These are phyloP conservation scores for Gymnoscopelus microlampas DNA, from an alignment of 2,797 vertebrate species.

Conservation along the genomic window DNA sequence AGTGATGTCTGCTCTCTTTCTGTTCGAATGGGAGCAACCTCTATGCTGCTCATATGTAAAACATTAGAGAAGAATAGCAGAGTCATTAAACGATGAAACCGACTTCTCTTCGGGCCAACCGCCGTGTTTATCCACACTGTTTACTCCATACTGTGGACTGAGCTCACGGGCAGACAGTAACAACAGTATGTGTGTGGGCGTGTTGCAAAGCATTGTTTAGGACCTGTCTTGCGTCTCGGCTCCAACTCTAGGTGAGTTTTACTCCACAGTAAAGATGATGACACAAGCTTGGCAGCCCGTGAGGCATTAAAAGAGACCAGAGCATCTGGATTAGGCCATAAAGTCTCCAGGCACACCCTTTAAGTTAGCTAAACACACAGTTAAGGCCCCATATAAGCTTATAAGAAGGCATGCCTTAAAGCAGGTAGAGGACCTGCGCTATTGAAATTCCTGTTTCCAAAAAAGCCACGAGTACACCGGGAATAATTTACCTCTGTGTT, in stretches of 20 bases:
- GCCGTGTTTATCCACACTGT: conserved; percentile 50
- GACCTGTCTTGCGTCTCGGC: conserved; percentile 49
- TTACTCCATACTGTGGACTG: background rate
- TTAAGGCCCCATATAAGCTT: conserved; percentile 45
- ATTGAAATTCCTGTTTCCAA: no score
- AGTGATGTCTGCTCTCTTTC: conserved; percentile 48
- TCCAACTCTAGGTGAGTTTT: conserved; percentile 35
- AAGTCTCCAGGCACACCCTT: conserved; percentile 44
- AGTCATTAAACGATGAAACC: conserved; percentile 73
- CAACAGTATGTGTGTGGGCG: background rate
- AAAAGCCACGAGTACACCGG: no score
- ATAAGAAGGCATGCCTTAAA: conserved; percentile 35
- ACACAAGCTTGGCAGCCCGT: conserved; percentile 59
- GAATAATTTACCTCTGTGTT: background rate
- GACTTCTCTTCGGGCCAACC: conserved; percentile 56
- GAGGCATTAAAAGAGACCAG: conserved; percentile 55
- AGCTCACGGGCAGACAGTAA: background rate
- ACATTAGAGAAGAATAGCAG: conserved; percentile 69
- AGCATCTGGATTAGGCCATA: conserved; percentile 63
- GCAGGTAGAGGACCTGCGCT: conserved; percentile 10
- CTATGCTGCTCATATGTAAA: conserved; percentile 68
- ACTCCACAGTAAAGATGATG: conserved; percentile 47
- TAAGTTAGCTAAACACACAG: conserved; percentile 60
- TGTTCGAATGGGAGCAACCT: conserved; percentile 61
- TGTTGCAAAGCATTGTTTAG: background rate